Conservation (phyloP, 2,797 vertebrate genomes). For the Lepus oiostolus region DNA sequence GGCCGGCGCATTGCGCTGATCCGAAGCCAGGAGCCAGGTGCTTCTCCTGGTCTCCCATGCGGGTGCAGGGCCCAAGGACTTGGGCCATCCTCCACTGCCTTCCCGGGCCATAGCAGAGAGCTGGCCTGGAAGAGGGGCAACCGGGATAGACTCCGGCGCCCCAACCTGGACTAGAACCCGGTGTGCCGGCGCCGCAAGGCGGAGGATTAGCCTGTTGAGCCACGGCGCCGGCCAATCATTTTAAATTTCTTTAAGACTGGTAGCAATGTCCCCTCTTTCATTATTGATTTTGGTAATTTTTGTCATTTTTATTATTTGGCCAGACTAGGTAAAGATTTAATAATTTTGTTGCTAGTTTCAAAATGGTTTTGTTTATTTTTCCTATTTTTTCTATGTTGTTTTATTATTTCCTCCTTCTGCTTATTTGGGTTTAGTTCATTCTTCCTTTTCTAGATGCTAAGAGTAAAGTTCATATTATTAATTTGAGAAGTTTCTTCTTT, state of each 20-base stretch:
- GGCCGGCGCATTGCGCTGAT: too few species aligned
- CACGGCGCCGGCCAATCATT: background rate
- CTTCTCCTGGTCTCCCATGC: too few species aligned
- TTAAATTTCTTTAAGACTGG: background rate
- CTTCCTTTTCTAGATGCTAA: background rate
- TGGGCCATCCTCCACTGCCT: too few species aligned
- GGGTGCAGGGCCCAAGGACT: too few species aligned
- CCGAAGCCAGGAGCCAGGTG: too few species aligned
- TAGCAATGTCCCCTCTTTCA: background rate
- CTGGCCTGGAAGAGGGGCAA: too few species aligned
- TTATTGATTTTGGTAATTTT: too few species aligned
- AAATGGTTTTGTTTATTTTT: slow-evolving; percentile 21
- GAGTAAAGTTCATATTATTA: background rate
- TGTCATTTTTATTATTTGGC: background rate
- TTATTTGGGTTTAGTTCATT: slow-evolving; percentile 25
- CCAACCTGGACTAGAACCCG: too few species aligned
- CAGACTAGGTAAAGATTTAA: background rate
- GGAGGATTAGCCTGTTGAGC: too few species aligned
- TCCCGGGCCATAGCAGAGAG: too few species aligned
- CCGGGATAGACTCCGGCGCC: too few species aligned
- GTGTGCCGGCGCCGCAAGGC: too few species aligned
- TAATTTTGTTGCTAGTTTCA: background rate
- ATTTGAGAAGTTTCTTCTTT: slow-evolving; percentile 23
- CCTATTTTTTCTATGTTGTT: background rate
- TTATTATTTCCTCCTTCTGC: background rate